phyloP scores from a whole-genome alignment of 1,140 invertebrate genomes.

The Drosophila grimshawi region DNA sequence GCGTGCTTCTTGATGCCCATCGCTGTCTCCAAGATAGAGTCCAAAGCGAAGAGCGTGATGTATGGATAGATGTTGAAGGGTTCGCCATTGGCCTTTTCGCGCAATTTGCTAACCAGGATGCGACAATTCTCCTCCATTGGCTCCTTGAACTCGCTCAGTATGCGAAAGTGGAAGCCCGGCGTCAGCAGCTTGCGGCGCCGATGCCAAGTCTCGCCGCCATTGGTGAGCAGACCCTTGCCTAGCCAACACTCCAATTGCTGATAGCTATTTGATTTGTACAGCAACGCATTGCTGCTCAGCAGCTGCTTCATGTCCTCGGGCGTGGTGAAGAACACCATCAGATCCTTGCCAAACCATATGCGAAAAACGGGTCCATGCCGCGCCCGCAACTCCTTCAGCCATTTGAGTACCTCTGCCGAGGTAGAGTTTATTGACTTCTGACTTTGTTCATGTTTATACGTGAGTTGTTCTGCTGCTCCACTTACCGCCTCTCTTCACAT shows the following conservation, averaged over 20 bases:
- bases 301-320: slow-evolving; percentile 84
- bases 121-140: slow-evolving; percentile 86
- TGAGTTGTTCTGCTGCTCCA: slow-evolving; percentile 1
- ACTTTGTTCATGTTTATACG: not conserved
- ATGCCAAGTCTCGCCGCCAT: slow-evolving; percentile 91
- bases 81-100: slow-evolving; percentile 67
- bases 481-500: slow-evolving; percentile 77
- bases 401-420: slow-evolving; percentile 57
- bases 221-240: slow-evolving; percentile 88
- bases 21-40: slow-evolving; percentile 92
- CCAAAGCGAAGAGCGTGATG: slow-evolving; percentile 90
- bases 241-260: slow-evolving; percentile 88
- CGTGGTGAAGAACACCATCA: slow-evolving; percentile 72
- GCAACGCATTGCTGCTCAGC: slow-evolving; percentile 87
- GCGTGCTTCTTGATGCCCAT: slow-evolving; percentile 91
- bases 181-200: slow-evolving; percentile 92
- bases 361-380: slow-evolving; percentile 71
- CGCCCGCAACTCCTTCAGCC: slow-evolving; percentile 59
- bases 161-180: slow-evolving; percentile 95
- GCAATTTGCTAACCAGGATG: slow-evolving; percentile 73
- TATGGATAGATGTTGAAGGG: slow-evolving; percentile 88
- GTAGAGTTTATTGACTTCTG: not conserved
- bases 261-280: slow-evolving; percentile 85
- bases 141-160: slow-evolving; percentile 91
- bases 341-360: slow-evolving; percentile 81